phyloP scores from a whole-genome alignment of 2,888 invertebrate genomes.

The Dexiosoma caninum region DNA sequence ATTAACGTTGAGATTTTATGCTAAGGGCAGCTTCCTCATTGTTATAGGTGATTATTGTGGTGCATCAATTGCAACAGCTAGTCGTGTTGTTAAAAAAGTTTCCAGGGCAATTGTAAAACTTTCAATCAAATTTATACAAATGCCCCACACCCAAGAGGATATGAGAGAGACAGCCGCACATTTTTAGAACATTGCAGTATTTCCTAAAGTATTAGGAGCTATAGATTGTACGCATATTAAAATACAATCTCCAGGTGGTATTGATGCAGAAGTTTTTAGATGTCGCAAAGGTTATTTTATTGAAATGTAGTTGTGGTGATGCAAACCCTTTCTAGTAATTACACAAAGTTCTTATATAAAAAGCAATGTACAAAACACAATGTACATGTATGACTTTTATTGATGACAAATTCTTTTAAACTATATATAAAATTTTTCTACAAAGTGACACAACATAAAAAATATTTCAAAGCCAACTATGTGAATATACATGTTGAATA shows the following conservation, averaged over 20 bases:
- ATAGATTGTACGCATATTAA: slow-evolving; percentile 48
- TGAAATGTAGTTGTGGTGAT: too few species aligned
- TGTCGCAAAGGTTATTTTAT: slow-evolving; percentile 43
- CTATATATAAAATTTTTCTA: too few species aligned
- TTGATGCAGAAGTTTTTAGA: slow-evolving; percentile 32
- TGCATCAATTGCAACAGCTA: background rate
- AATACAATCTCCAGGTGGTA: slow-evolving; percentile 49
- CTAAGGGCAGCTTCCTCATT: background rate
- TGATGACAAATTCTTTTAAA: too few species aligned
- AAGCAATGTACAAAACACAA: too few species aligned
- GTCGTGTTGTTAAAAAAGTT: background rate
- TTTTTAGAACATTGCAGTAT: slow-evolving; percentile 28
- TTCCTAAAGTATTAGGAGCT: slow-evolving; percentile 42
- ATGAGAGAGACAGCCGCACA: background rate
- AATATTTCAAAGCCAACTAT: too few species aligned
- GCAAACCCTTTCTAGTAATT: too few species aligned
- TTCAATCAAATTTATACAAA: background rate
- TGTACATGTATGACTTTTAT: too few species aligned
- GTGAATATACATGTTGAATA: too few species aligned
- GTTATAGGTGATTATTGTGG: background rate
- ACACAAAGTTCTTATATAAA: too few species aligned
- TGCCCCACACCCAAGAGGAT: background rate
- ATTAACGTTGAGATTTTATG: background rate
- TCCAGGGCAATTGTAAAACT: background rate
- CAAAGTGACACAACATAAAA: too few species aligned